Percentiles rank a stretch among this genome's conserved stretches.
phyloP scores from a whole-genome alignment of 2,888 invertebrate species.

The Dryocosmus kuriphilus region DNA sequence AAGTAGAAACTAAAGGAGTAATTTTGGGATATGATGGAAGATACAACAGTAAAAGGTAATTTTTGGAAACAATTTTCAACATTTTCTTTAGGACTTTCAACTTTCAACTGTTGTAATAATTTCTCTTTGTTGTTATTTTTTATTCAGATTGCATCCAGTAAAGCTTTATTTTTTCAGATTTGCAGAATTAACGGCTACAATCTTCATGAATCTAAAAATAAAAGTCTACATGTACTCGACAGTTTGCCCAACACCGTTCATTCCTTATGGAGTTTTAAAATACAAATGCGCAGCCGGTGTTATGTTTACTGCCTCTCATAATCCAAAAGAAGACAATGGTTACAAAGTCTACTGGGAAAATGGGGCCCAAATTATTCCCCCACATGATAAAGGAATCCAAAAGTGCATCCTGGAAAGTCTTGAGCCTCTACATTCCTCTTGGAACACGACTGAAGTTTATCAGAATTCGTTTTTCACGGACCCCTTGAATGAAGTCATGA shows the following conservation, averaged over 20 bases:
- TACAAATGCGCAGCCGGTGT: slow-evolving; percentile 90
- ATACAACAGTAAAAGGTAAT: slow-evolving; percentile 91
- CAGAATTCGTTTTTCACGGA: slow-evolving; percentile 82
- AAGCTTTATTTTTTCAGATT: slow-evolving; percentile 81
- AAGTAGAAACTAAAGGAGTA: slow-evolving; percentile 84
- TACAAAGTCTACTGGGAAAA: slow-evolving; percentile 99
- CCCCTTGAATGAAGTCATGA: slow-evolving; percentile 84
- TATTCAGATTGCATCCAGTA: neutral
- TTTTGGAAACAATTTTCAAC: slow-evolving; percentile 9
- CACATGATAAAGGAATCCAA: slow-evolving; percentile 93
- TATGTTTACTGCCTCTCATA: slow-evolving; percentile 97
- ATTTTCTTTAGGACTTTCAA: neutral
- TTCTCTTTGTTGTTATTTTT: neutral
- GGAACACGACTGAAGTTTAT: slow-evolving; percentile 84
- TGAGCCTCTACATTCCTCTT: slow-evolving; percentile 87
- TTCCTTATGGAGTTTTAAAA: slow-evolving; percentile 90
- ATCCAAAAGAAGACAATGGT: slow-evolving; percentile 97
- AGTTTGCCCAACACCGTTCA: slow-evolving; percentile 94
- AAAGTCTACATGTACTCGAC: slow-evolving; percentile 89
- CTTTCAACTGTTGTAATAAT: slow-evolving; percentile 17
- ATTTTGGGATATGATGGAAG: slow-evolving; percentile 96
- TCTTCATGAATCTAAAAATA: slow-evolving; percentile 87
- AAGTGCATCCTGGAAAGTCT: slow-evolving; percentile 87
- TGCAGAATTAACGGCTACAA: slow-evolving; percentile 91
- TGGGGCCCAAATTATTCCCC: slow-evolving; percentile 96